Conservation (phyloP, 2,888 invertebrate species). For the Selenia dentaria region DNA sequence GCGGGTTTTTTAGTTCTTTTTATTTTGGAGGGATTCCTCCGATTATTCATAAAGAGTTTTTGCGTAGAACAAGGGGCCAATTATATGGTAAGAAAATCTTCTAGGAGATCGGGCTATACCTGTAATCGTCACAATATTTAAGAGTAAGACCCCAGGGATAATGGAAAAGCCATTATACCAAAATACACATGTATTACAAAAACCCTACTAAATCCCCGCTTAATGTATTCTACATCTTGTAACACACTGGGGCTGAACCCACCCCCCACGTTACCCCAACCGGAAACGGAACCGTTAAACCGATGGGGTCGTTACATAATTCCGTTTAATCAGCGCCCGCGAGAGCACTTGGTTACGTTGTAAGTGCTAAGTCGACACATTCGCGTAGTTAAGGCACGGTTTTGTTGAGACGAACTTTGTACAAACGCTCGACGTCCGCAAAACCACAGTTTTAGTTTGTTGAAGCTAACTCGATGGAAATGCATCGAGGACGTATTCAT, state of each 20-base stretch:
- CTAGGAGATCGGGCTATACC: too few species aligned
- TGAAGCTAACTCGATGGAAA: not conserved
- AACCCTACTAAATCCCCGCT: constrained; percentile 7
- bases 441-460: not conserved
- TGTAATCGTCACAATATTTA: too few species aligned
- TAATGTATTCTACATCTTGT: constrained; percentile 14
- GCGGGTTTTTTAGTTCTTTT: too few species aligned
- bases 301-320: constrained; percentile 25
- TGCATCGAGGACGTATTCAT: too few species aligned
- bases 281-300: constrained; percentile 13
- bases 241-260: constrained; percentile 4
- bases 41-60: too few species aligned
- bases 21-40: too few species aligned
- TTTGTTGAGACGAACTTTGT: not conserved
- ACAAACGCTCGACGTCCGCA: not conserved
- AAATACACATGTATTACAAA: constrained; percentile 14
- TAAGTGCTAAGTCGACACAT: constrained; percentile 27
- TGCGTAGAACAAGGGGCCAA: too few species aligned
- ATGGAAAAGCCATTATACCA: constrained; percentile 4
- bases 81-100: too few species aligned
- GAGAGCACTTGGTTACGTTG: constrained; percentile 22
- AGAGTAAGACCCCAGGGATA: too few species aligned
- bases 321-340: constrained; percentile 22
- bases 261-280: not conserved
- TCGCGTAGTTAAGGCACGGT: constrained; percentile 8